Percentiles rank a stretch among this genome's conserved stretches.
Conservation (phyloP, 2,113 vertebrate genomes). For the Lipophrys pholis region DNA sequence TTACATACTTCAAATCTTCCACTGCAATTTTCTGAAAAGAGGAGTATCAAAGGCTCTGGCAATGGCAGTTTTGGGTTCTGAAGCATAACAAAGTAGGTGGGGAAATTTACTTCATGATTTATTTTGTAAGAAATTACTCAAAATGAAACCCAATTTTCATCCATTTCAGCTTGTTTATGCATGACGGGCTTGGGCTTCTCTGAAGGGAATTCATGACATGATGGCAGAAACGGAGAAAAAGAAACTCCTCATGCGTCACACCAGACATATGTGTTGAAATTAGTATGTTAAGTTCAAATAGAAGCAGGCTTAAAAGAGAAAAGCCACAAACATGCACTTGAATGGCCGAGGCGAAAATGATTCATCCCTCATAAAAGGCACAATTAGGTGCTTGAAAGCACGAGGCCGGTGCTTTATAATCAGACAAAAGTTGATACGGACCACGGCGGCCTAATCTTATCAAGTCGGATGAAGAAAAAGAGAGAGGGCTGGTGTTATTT, state of each 20-base stretch:
- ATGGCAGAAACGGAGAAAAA: background rate
- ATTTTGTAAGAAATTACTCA: constrained; percentile 39
- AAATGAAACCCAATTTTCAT: constrained; percentile 58
- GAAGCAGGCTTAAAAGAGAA: background rate
- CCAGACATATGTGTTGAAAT: background rate
- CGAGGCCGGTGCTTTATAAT: constrained; percentile 37
- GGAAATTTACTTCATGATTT: constrained; percentile 43
- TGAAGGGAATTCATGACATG: constrained; percentile 29
- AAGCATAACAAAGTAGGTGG: constrained; percentile 51
- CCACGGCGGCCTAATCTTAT: constrained; percentile 63
- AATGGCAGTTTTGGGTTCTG: background rate
- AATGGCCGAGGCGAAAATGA: background rate
- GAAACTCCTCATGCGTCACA: background rate
- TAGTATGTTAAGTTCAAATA: background rate
- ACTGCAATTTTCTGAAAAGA: background rate
- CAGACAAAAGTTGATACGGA: constrained; percentile 43
- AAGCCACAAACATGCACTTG: background rate
- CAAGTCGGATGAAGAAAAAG: constrained; percentile 45
- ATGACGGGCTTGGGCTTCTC: background rate
- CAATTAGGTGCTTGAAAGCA: background rate
- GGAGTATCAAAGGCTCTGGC: background rate
- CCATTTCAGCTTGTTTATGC: constrained; percentile 38
- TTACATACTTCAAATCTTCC: constrained; percentile 1
- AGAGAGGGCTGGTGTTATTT: constrained; percentile 70
- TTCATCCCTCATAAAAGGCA: background rate